Evolutionary conservation across 2,797 vertebrate genomes (phyloP).

Genomic region (Sebastes kiyomatsui): DNA sequence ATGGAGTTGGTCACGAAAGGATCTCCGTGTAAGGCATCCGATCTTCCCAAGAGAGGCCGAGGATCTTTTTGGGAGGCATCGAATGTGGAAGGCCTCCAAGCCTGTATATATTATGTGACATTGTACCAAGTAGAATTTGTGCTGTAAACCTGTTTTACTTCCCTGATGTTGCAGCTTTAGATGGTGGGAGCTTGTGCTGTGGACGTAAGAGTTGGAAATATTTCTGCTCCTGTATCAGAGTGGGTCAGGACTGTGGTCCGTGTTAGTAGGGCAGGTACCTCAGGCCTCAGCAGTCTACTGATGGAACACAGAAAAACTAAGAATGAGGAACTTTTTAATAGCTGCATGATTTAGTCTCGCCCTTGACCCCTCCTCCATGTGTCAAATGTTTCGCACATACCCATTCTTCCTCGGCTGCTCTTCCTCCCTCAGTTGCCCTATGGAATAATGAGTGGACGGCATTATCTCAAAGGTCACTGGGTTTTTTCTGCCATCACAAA

Average conservation of each 20-base stretch:
- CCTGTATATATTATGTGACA: neutral
- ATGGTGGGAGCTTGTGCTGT: too few species aligned
- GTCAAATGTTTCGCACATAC: neutral
- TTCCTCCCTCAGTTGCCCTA: constrained; percentile 11
- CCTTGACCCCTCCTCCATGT: constrained; percentile 34
- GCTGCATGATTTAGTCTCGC: constrained; percentile 32
- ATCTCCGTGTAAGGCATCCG: too few species aligned
- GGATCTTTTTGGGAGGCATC: too few species aligned
- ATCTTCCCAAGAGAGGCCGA: too few species aligned
- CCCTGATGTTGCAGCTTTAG: neutral
- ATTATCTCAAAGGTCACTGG: constrained; percentile 71
- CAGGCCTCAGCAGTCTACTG: neutral
- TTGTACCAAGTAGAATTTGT: neutral
- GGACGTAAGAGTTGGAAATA: too few species aligned
- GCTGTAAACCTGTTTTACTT: neutral
- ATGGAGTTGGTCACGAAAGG: too few species aligned
- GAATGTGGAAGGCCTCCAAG: too few species aligned
- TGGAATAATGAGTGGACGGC: constrained; percentile 59
- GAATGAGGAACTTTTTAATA: constrained; percentile 20
- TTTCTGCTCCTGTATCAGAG: neutral
- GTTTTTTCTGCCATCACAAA: constrained; percentile 41
- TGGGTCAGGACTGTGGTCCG: neutral
- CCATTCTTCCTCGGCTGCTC: neutral
- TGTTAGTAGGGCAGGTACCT: neutral
- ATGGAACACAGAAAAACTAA: constrained; percentile 3